Evolutionary conservation across 2,113 vertebrate species (phyloP), one percentile per base, ranked within the genome.

Genomic region (Erythrolamprus reginae): DNA sequence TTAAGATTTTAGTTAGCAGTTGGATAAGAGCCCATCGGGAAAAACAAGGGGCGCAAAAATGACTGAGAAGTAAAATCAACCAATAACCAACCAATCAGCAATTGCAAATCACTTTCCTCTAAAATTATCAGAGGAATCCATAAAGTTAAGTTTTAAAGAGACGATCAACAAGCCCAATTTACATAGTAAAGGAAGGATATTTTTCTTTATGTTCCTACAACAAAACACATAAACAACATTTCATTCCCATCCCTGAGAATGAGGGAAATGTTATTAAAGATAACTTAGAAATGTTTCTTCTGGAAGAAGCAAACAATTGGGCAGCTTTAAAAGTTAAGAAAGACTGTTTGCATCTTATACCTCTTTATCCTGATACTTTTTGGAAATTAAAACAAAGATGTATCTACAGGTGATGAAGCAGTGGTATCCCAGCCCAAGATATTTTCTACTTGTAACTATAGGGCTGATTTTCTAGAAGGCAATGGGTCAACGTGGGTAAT

Each of bases 351-450:
- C 10, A 0, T 42, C 48, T 83, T 87, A 90, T 88, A 28, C 17
- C 90, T 87, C 70, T 82, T 50, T 93, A 92, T 50, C 53, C 92
- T 90, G 87, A 93, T 91, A 50, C 56, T 56, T 89, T 87, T 87
- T 85, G 95, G 93, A 93, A 95, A 95, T 95, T 95, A 95, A 88
- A 92, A 93, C 48, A 83, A 89, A 92, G 42, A 65, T 65, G n/a
- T 65, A 65, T 65, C 61, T n/a, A 65, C 28, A 65, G 28, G 5
- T 65, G 61, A 65, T 17, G 12, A 65, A 65, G 61, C 28, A 65
- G 13, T n/a, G 58, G 10, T 65, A 65, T 65, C 10, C 61, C 61
- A 65, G 61, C 28, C 28, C 10, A 65, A 65, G 28, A 6, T 13
- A 65, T 65, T 65, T 65, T 65, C 58, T 5, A 12, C 33, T 65